Conservation (phyloP, 2,888 invertebrate species). For the Parnassius apollo region DNA sequence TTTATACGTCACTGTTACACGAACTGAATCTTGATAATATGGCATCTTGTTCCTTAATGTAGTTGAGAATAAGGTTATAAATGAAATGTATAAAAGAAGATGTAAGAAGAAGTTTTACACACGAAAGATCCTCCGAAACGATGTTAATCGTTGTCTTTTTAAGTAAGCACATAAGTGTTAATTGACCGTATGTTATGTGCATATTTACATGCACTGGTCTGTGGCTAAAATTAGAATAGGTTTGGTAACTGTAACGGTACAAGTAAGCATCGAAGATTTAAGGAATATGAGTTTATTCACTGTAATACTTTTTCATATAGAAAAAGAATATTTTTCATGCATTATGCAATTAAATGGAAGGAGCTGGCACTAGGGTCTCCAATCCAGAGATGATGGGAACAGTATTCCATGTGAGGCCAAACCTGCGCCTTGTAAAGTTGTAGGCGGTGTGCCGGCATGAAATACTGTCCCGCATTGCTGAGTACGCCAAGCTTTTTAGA, state of each 20-base stretch:
- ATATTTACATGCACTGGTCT: slow-evolving; percentile 3
- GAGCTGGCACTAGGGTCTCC: no score
- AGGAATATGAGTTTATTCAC: no score
- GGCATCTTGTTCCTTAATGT: not conserved
- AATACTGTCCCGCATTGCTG: no score
- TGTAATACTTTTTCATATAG: no score
- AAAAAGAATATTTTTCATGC: no score
- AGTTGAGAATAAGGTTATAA: not conserved
- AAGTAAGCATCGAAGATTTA: not conserved
- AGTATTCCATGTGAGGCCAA: no score
- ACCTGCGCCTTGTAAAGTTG: no score
- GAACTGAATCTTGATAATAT: slow-evolving; percentile 4
- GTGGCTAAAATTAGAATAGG: slow-evolving; percentile 4
- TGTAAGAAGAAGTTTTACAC: not conserved
- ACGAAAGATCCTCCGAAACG: not conserved
- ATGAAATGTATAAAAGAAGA: not conserved
- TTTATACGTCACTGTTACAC: not conserved
- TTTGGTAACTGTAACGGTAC: slow-evolving; percentile 14
- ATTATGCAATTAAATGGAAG: no score
- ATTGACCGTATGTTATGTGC: not conserved
- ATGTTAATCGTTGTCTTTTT: slow-evolving; percentile 15
- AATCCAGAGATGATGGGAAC: no score
- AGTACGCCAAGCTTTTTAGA: no score
- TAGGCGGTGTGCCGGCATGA: no score
- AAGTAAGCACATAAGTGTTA: slow-evolving; percentile 12